Conservation (phyloP, 2,797 vertebrate species). For the Siniperca undulata region DNA sequence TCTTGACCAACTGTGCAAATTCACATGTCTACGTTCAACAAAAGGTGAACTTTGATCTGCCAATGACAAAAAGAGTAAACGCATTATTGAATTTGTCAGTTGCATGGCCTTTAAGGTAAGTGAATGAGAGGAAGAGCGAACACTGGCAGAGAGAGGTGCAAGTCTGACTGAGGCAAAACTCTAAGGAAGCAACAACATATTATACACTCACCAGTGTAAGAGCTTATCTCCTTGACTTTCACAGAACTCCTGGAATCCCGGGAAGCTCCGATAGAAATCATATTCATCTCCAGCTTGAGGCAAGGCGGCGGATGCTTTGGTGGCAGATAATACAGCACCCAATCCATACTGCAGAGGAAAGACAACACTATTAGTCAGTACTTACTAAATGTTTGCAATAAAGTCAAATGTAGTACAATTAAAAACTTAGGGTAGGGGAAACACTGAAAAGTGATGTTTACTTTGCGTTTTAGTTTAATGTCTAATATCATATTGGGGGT, state of each 20-base stretch:
- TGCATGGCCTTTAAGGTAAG: neutral
- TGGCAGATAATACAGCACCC: slow-evolving; percentile 90
- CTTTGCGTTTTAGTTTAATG: neutral
- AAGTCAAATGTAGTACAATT: neutral
- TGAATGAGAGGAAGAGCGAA: no score
- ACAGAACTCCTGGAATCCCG: slow-evolving; percentile 92
- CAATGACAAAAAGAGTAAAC: neutral
- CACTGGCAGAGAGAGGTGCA: neutral
- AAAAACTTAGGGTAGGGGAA: neutral
- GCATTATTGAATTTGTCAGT: neutral
- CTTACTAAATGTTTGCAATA: neutral
- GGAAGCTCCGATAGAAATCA: slow-evolving; percentile 96
- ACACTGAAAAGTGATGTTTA: neutral
- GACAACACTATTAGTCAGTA: neutral
- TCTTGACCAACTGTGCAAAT: neutral
- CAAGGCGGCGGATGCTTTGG: slow-evolving; percentile 90
- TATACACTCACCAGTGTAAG: slow-evolving; percentile 88
- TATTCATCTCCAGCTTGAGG: slow-evolving; percentile 94
- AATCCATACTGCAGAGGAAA: slow-evolving; percentile 86
- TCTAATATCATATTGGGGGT: neutral
- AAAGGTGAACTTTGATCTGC: neutral
- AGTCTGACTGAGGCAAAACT: neutral
- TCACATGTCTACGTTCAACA: neutral
- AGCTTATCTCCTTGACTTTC: slow-evolving; percentile 90
- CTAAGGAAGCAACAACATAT: neutral